A percentile compares a stretch with the other conserved stretches of the same genome.
Evolutionary conservation across 2,797 vertebrate genomes (phyloP).

Genomic region (Myripristis jacobus): DNA sequence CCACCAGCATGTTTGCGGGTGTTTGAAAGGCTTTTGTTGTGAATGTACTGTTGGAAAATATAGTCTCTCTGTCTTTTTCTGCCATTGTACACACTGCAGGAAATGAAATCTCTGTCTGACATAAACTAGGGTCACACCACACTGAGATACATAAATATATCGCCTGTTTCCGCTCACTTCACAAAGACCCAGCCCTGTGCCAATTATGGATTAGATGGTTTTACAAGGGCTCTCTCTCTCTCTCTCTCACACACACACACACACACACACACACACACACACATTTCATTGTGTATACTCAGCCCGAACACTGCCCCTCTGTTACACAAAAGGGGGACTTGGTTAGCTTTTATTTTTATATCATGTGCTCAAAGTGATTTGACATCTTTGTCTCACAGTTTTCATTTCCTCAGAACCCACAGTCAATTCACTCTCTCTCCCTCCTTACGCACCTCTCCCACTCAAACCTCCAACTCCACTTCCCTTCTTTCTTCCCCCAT

Average conservation of each 20-base stretch:
- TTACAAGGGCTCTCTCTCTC: neutral
- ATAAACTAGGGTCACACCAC: neutral
- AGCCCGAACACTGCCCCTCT: neutral
- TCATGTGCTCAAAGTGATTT: slow-evolving; percentile 11
- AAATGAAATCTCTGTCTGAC: neutral
- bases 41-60: too few relatives aligned
- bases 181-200: too few relatives aligned
- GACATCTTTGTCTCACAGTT: slow-evolving; percentile 13
- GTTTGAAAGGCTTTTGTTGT: too few relatives aligned
- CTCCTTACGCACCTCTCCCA: slow-evolving; percentile 60
- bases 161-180: too few relatives aligned
- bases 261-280: too few relatives aligned
- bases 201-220: neutral
- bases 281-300: too few relatives aligned
- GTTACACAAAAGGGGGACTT: slow-evolving; percentile 8
- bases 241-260: neutral
- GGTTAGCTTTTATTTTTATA: slow-evolving; percentile 27
- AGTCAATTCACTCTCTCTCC: slow-evolving; percentile 29
- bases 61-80: too few relatives aligned
- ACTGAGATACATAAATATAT: neutral
- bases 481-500: slow-evolving; percentile 43
- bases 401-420: slow-evolving; percentile 60
- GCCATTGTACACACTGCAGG: too few relatives aligned
- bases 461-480: slow-evolving; percentile 71
- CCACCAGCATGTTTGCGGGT: neutral